phyloP scores from a whole-genome alignment of 2,888 invertebrate species.

The Dascillus cervinus region DNA sequence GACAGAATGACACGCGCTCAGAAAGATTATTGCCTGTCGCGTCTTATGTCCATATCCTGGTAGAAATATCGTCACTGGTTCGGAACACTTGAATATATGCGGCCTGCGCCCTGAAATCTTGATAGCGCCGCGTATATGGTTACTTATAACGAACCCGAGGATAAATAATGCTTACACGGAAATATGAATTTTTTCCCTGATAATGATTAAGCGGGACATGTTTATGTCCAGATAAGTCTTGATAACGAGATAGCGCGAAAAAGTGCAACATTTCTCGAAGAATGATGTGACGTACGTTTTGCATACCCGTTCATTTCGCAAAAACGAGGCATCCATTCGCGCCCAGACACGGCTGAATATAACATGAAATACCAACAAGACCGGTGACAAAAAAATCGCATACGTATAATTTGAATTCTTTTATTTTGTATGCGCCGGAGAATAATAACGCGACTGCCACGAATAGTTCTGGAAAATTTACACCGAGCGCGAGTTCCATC shows the following conservation, averaged over 20 bases:
- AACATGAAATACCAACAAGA: slow-evolving; percentile 42
- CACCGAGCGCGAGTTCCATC: slow-evolving; percentile 37
- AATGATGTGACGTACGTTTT: too few species aligned
- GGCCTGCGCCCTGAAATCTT: too few species aligned
- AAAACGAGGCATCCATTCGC: slow-evolving; percentile 36
- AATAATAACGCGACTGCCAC: slow-evolving; percentile 40
- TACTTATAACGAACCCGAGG: too few species aligned
- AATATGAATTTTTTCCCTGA: too few species aligned
- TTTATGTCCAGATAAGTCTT: too few species aligned
- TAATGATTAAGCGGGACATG: too few species aligned
- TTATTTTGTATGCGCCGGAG: slow-evolving; percentile 39
- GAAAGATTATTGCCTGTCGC: slow-evolving; percentile 28
- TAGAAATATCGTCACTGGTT: slow-evolving; percentile 2
- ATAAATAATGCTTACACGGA: too few species aligned
- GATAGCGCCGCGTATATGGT: too few species aligned
- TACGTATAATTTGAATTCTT: slow-evolving; percentile 44
- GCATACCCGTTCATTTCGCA: slow-evolving; percentile 16
- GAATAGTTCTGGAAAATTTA: slow-evolving; percentile 44
- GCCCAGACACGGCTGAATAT: slow-evolving; percentile 42
- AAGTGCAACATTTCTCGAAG: too few species aligned
- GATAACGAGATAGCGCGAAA: too few species aligned
- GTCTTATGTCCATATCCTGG: slow-evolving; percentile 13
- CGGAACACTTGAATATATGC: too few species aligned
- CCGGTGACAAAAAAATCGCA: slow-evolving; percentile 41
- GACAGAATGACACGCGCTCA: slow-evolving; percentile 25